Conservation (phyloP, 2,888 invertebrate genomes). For the Eupithecia dodoneata region DNA sequence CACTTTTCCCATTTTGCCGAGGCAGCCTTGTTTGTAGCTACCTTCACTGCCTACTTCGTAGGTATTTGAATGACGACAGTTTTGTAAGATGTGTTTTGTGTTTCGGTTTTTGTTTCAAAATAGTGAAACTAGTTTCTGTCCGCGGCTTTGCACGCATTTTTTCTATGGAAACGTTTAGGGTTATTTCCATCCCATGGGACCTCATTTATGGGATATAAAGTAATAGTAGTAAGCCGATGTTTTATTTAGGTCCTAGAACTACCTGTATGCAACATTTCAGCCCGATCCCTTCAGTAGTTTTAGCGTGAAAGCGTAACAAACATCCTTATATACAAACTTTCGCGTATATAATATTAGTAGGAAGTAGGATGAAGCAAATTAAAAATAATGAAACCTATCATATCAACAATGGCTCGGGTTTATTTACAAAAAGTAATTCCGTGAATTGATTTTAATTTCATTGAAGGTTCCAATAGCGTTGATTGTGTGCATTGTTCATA, state of each 20-base stretch:
- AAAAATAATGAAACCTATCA: background rate
- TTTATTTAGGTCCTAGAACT: too few relatives aligned
- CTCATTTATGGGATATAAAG: too few relatives aligned
- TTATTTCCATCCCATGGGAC: too few relatives aligned
- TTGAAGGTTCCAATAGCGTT: slow-evolving; percentile 31
- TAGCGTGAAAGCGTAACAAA: too few relatives aligned
- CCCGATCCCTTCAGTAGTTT: too few relatives aligned
- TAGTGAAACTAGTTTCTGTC: slow-evolving; percentile 2
- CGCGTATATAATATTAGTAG: too few relatives aligned
- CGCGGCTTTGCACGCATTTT: too few relatives aligned
- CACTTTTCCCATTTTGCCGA: slow-evolving; percentile 38
- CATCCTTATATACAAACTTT: too few relatives aligned
- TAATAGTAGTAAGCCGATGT: too few relatives aligned
- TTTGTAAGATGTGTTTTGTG: background rate
- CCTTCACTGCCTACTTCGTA: background rate
- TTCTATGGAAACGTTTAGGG: too few relatives aligned
- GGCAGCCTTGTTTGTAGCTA: slow-evolving; percentile 31
- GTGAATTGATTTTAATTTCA: slow-evolving; percentile 37
- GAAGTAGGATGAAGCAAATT: slow-evolving; percentile 14
- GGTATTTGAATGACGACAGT: slow-evolving; percentile 10
- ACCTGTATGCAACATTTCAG: too few relatives aligned
- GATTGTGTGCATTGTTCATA: slow-evolving; percentile 45
- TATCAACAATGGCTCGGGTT: slow-evolving; percentile 13
- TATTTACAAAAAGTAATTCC: slow-evolving; percentile 28
- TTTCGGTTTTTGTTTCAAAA: background rate